Base-by-base conservation (phyloP, 1,140 invertebrate genomes). In the Dreissena polymorpha region DNA sequence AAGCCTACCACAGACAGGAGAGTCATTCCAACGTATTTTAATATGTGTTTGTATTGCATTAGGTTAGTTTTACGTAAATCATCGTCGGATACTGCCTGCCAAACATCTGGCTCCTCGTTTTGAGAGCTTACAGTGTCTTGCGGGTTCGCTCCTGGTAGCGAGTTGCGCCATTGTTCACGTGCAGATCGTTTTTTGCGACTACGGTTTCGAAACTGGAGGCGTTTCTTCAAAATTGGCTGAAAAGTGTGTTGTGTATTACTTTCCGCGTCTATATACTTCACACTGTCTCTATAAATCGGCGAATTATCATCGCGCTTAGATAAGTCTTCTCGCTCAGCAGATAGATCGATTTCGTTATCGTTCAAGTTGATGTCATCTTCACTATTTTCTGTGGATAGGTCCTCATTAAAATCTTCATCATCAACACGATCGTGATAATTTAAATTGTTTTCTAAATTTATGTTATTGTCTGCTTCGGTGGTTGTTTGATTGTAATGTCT, bases 81-180 rank as follows among this genome's bases (percentile, higher is more conserved):
- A 29, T 57, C 73, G 57, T 83, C 81, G 8, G 49, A 76, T 2
- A 83, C 81, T 71, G 68, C 73, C 72, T 80, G 53, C 78, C 78
- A 80, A 0, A 64, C 21, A 60, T 80, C 78, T 16, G 78, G 78
- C 51, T 80, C 69, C 6, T 60, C 57, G 16, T 72, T 53, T 10
- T 71, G 55, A 27, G 10, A 18, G 3, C 25, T 10, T 13, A 29
- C n/a, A 6, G 25, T 63, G 13, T 39, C 7, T 51, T n/a, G 0
- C 29, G 21, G 50, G 3, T 79, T 29, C 10, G 29, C 67, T 25
- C 78, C 78, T 65, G 78, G 78, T 21, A 80, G 23, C 39, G 78
- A 80, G 51, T 64, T 71, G n/a, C 49, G 70, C 78, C 78, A 80
- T 27, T 80, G 78, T 29, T 80, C 78, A 39, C 50, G 68, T 21